A percentile compares a stretch with the other conserved stretches of the same genome.
Conservation (phyloP, 2,797 vertebrate species). For the Iguana delicatissima region DNA sequence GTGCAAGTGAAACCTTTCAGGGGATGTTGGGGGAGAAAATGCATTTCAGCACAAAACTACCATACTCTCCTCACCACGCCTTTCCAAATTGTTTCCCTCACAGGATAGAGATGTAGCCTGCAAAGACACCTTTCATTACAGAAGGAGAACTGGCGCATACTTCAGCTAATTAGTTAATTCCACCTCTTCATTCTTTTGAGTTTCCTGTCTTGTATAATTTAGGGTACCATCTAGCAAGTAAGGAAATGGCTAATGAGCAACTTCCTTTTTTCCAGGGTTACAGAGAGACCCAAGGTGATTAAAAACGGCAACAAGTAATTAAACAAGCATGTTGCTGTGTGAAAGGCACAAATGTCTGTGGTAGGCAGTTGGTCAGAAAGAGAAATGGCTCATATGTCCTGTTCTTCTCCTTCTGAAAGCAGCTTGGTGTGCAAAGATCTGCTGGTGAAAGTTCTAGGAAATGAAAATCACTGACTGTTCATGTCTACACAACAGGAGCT, state of each 20-base stretch:
- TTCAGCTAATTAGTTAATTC: slow-evolving; percentile 10
- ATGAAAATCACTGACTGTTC: not conserved
- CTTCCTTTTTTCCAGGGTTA: slow-evolving; percentile 19
- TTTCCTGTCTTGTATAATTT: slow-evolving; percentile 9
- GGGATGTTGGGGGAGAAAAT: not conserved
- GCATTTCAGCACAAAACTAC: not conserved
- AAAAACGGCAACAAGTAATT: not conserved
- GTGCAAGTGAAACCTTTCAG: not conserved
- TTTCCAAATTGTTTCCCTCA: not conserved
- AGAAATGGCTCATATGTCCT: too few species aligned
- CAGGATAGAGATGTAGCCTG: not conserved
- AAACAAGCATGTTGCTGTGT: not conserved
- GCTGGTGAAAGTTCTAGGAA: not conserved
- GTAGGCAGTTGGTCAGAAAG: too few species aligned
- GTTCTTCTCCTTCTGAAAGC: not conserved
- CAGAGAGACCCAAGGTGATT: slow-evolving; percentile 9
- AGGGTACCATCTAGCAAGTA: not conserved
- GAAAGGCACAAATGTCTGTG: not conserved
- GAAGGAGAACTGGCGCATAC: not conserved
- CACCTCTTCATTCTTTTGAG: not conserved
- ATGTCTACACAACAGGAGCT: not conserved
- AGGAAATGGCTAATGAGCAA: slow-evolving; percentile 15
- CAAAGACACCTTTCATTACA: not conserved
- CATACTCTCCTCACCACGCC: not conserved
- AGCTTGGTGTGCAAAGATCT: not conserved